A percentile compares a stretch with the other conserved stretches of the same genome.
Conservation (phyloP, 1,140 invertebrate species). For the Tyrophagus putrescentiae region DNA sequence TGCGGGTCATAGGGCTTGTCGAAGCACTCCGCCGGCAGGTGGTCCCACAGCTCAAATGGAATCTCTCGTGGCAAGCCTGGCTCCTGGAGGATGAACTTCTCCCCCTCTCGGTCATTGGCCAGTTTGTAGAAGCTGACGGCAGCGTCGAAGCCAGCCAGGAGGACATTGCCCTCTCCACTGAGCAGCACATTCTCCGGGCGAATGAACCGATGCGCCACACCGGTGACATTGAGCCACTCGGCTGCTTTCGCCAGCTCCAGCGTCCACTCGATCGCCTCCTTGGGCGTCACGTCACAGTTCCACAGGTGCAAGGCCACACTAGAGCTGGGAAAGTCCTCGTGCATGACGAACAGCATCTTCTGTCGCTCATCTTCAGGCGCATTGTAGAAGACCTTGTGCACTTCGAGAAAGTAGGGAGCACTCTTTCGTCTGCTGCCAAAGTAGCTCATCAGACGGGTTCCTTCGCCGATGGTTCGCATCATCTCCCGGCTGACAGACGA, state of each 20-base stretch:
- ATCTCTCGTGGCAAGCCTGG: background rate
- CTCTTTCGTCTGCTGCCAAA: too few species aligned
- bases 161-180: background rate
- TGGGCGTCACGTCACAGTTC: too few species aligned
- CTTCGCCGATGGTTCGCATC: too few species aligned
- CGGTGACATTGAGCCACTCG: background rate
- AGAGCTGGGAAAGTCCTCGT: too few species aligned
- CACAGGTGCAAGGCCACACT: too few species aligned
- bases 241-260: background rate
- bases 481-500: too few species aligned
- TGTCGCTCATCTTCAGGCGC: too few species aligned
- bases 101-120: background rate
- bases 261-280: too few species aligned
- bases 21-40: conserved; percentile 3
- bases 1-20: background rate
- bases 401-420: too few species aligned
- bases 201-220: conserved; percentile 5
- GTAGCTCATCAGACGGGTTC: too few species aligned
- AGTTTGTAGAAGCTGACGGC: background rate
- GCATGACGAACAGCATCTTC: too few species aligned
- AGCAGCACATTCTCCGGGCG: background rate
- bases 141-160: background rate
- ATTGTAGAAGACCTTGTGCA: too few species aligned
- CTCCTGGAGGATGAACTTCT: background rate
- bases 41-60: background rate